Evolutionary conservation across 2,113 vertebrate species (phyloP), one percentile per base, ranked within the genome.

Genomic region (Rhea americana): DNA sequence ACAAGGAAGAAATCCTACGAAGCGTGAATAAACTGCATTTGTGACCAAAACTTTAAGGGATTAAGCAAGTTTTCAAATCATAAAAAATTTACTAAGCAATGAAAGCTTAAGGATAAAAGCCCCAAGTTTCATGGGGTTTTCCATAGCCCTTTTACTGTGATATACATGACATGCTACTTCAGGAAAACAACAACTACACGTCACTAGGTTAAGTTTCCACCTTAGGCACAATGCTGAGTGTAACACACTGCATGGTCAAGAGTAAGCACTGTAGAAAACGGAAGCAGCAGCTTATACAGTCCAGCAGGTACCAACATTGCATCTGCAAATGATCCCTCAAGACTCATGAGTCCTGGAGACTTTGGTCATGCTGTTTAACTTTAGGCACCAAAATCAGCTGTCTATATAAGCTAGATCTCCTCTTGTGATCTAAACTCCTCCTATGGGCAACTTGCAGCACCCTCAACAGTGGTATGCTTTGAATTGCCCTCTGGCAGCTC

Each of bases 221-320:
- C 30, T 50, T 26, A 45, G 35, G 32, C 51, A 35, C 13, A 9
- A 19, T 6, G 11, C 9, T 37, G 19, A 25, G 16, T 3, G 0
- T 26, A 70, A 70, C 19, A 13, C 2, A 21, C 43, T 32, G 30
- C 32, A 25, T 15, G 55, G 25, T 43, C 41, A 68, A 68, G 43
- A 11, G 2, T 5, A 25, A 47, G 7, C 1, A 0, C 58, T 43
- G 13, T 13, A 74, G 48, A 35, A 48, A 39, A 45, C 1, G 1
- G n/a, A n/a, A 55, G 15, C 53, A 43, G 43, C 47, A 82, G 22
- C 26, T 62, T 28, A 32, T 6, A 30, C 41, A 79, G 50, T 12
- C 26, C 26, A 37, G 7, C 15, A 58, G 37, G 43, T 55, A 43
- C 37, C 22, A 61, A 22, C 11, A 78, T 15, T 61, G 41, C 12